Conservation (phyloP, 2,888 invertebrate genomes). For the Sclerodermus sp. region DNA sequence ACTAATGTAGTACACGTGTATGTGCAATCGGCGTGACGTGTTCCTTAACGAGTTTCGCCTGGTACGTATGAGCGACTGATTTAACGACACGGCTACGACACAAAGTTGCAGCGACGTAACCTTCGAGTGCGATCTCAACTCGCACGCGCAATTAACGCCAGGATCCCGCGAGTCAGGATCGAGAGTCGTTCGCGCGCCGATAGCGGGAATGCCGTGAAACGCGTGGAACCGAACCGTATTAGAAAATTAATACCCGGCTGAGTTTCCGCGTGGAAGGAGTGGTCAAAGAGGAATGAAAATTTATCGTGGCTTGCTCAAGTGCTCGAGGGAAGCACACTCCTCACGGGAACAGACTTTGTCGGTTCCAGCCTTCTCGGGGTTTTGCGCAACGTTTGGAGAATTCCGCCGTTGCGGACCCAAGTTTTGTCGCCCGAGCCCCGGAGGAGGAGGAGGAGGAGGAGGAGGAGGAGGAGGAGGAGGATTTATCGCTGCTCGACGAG, state of each 20-base stretch:
- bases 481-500: conserved; percentile 15
- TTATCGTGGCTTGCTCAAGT: conserved; percentile 36
- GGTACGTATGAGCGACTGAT: conserved; percentile 23
- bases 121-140: conserved; percentile 15
- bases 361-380: conserved; percentile 10
- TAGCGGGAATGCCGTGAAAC: conserved; percentile 2
- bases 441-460: no score
- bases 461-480: no score
- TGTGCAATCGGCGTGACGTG: conserved; percentile 8
- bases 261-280: conserved; percentile 40
- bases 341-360: no score
- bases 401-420: conserved; percentile 16
- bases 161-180: not conserved
- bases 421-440: no score
- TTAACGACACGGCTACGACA: conserved; percentile 11
- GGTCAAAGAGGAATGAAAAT: conserved; percentile 46
- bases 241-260: conserved; percentile 30
- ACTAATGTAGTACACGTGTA: no score
- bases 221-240: conserved; percentile 30
- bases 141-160: conserved; percentile 11
- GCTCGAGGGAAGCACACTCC: not conserved
- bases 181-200: conserved; percentile 3
- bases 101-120: conserved; percentile 12
- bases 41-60: conserved; percentile 16
- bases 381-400: conserved; percentile 36